Conservation (phyloP, 1,140 invertebrate genomes). For the Hormaphis cornu region DNA sequence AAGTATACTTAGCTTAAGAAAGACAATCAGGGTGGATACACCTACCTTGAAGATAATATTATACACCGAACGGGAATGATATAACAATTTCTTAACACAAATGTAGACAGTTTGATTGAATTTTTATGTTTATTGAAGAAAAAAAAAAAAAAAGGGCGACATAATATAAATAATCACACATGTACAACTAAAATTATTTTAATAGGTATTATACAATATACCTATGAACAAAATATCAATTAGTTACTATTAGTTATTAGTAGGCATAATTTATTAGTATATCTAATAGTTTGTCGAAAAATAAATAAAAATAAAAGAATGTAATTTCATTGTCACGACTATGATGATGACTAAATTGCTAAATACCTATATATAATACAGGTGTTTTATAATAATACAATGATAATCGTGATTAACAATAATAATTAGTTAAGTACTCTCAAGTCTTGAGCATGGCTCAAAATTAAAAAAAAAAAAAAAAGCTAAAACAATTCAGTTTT, state of each 20-base stretch:
- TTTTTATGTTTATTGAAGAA: slow-evolving; percentile 15
- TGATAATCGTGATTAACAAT: neutral
- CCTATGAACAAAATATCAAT: too few species aligned
- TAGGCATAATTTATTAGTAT: slow-evolving; percentile 8
- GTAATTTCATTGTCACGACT: neutral
- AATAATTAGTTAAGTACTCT: slow-evolving; percentile 22
- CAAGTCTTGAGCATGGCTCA: neutral
- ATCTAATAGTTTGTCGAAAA: slow-evolving; percentile 25
- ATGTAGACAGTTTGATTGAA: slow-evolving; percentile 2
- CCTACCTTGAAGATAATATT: neutral
- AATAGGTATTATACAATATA: slow-evolving; percentile 13
- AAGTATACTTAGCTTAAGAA: too few species aligned
- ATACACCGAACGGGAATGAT: neutral
- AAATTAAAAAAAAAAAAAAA: slow-evolving; percentile 13
- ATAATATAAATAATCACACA: slow-evolving; percentile 9
- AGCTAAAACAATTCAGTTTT: neutral
- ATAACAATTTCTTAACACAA: neutral
- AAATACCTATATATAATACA: too few species aligned
- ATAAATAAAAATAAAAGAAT: neutral
- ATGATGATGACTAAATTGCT: neutral
- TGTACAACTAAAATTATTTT: neutral
- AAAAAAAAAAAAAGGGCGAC: slow-evolving; percentile 8
- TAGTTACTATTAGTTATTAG: too few species aligned
- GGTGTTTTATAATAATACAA: neutral
- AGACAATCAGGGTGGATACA: too few species aligned